Conservation (phyloP, 2,113 vertebrate genomes). For the Vidua macroura region DNA sequence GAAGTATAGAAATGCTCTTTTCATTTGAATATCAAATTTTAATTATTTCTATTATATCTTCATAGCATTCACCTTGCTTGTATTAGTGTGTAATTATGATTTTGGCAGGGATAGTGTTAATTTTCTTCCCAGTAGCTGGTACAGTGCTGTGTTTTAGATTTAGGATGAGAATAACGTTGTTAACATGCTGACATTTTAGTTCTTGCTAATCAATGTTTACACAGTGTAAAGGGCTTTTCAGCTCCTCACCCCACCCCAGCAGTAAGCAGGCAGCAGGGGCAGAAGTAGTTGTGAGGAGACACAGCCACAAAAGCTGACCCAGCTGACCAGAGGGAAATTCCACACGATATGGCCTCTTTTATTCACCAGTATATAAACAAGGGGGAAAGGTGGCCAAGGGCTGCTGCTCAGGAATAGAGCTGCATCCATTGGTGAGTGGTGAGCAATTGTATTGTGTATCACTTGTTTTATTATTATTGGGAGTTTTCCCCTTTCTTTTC, state of each 20-base stretch:
- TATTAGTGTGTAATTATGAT: background rate
- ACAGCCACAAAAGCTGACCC: background rate
- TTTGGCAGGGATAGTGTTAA: background rate
- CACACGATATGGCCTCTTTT: background rate
- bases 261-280: background rate
- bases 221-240: background rate
- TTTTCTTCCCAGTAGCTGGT: background rate
- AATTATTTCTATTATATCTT: background rate
- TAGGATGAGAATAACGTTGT: fast-evolving
- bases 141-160: background rate
- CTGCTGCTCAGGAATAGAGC: background rate
- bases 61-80: background rate
- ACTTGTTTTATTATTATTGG: background rate
- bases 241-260: background rate
- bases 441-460: background rate
- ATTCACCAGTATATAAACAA: background rate
- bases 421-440: background rate
- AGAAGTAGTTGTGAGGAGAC: background rate
- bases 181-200: background rate
- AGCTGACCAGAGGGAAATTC: fast-evolving
- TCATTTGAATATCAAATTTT: background rate
- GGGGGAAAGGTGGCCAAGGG: background rate
- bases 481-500: background rate
- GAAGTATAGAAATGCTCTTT: background rate
- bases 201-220: background rate